A percentile compares a stretch with the other conserved stretches of the same genome.
Evolutionary conservation across 2,888 invertebrate genomes (phyloP).

Genomic region (Ernsta delagoae): DNA sequence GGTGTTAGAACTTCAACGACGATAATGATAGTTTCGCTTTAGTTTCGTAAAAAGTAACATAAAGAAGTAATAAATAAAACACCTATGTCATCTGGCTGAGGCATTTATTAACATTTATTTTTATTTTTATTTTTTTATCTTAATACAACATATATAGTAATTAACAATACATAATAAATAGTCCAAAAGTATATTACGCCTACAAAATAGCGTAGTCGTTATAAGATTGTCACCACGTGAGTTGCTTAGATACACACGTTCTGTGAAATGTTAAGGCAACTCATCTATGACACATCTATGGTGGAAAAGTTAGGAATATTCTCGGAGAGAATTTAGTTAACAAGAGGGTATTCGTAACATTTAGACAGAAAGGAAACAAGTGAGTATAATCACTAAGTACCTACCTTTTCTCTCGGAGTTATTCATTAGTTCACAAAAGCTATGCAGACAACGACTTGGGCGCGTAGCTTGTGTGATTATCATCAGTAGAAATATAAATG

Average conservation of each 20-base stretch:
- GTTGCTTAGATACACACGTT: constrained; percentile 73
- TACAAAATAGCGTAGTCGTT: constrained; percentile 85
- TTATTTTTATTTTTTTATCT: constrained; percentile 83
- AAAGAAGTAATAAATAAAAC: constrained; percentile 55
- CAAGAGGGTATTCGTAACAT: constrained; percentile 28
- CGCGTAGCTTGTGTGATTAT: constrained; percentile 41
- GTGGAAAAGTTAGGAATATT: constrained; percentile 69
- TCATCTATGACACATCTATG: constrained; percentile 62
- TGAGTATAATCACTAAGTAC: constrained; percentile 33
- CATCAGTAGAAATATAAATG: constrained; percentile 16
- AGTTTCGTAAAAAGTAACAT: too few species aligned
- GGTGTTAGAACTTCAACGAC: too few species aligned
- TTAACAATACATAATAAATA: constrained; percentile 86
- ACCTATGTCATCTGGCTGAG: constrained; percentile 78
- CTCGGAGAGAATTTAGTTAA: constrained; percentile 59
- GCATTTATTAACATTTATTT: constrained; percentile 86
- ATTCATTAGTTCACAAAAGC: constrained; percentile 55
- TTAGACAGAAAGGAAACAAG: constrained; percentile 16
- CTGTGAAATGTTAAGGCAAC: constrained; percentile 74
- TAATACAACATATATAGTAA: constrained; percentile 86
- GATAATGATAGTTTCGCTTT: too few species aligned
- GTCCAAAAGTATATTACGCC: constrained; percentile 86
- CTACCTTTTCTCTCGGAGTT: constrained; percentile 46
- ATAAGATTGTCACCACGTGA: constrained; percentile 83
- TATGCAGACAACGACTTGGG: constrained; percentile 50